Percentiles rank a stretch among this genome's conserved stretches.
Conservation (phyloP, 92 coral and sea anemone genomes). For the Phenganax stokvisi region DNA sequence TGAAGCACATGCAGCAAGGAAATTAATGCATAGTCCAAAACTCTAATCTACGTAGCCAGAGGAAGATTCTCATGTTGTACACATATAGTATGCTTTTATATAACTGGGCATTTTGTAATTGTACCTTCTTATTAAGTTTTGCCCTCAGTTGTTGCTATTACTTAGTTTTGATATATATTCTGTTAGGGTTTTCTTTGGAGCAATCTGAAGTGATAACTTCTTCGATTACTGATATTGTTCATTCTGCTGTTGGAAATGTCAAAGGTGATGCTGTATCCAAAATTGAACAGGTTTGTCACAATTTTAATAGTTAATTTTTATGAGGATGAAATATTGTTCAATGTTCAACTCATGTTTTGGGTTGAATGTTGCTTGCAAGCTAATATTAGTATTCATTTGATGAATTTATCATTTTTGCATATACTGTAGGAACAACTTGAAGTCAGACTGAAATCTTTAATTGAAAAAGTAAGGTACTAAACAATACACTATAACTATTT, state of each 20-base stretch:
- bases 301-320: not conserved
- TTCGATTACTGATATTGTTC: conserved; percentile 67
- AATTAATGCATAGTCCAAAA: too few species aligned
- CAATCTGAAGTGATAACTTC: conserved; percentile 85
- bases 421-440: conserved; percentile 70
- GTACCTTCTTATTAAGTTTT: too few species aligned
- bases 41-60: too few species aligned
- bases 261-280: conserved; percentile 67
- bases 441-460: conserved; percentile 65
- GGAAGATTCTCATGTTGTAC: too few species aligned
- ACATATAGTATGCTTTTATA: too few species aligned
- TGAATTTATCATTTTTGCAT: not conserved
- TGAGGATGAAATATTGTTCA: too few species aligned
- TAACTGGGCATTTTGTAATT: too few species aligned
- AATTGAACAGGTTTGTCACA: conserved; percentile 70
- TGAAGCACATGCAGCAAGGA: too few species aligned
- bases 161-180: not conserved
- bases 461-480: conserved; percentile 72
- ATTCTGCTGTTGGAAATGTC: conserved; percentile 61
- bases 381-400: not conserved
- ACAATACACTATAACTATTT: not conserved
- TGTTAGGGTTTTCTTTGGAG: conserved; percentile 62
- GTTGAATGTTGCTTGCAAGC: too few species aligned
- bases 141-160: not conserved
- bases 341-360: too few species aligned